Base-by-base conservation (phyloP, 1,140 invertebrate genomes). In the Papilio glaucus region DNA sequence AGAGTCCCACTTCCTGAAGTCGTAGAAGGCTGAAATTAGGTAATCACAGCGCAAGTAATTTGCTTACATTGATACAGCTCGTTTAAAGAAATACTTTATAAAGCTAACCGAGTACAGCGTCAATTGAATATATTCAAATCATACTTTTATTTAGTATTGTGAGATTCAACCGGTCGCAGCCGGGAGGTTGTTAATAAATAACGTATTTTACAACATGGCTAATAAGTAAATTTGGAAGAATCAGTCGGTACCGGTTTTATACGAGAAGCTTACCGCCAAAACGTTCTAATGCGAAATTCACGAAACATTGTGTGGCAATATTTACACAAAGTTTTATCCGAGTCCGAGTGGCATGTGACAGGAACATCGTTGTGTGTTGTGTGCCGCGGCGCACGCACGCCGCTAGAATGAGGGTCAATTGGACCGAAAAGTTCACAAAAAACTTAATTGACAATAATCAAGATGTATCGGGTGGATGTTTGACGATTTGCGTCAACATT, bases 391-490 rank as follows among this genome's bases (percentile, higher is more conserved):
- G 81, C 84, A 84, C 83, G 86, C 82, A 75, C 79, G 79, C 77
- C 82, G 70, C 76, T 49, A 67, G 71, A 87, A 86, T 76, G 74
- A 72, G 81, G 86, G 87, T 91, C 88, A 91, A 90, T 86, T 91
- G 82, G 73, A 73, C 79, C 78, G 73, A 83, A 83, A 84, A 83
- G 80, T 83, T 87, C 85, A 84, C 81, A 82, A 88, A 89, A 87
- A 88, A 83, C 77, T 82, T 87, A 86, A 89, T 85, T 79, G 87
- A 81, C 81, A 78, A 73, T 86, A 84, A 90, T 88, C 85, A 89
- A 89, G 82, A 85, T 80, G 81, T 82, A 88, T 87, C 84, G 77
- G 76, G 37, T 72, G 78, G 73, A 81, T 77, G 82, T 80, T 78
- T 77, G 77, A 78, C 75, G 73, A 83, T 84, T 81, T 91, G 88